These are phyloP conservation scores for Mus spicilegus DNA, from an alignment of 2,113 vertebrate genomes.

Conservation along the genomic window DNA sequence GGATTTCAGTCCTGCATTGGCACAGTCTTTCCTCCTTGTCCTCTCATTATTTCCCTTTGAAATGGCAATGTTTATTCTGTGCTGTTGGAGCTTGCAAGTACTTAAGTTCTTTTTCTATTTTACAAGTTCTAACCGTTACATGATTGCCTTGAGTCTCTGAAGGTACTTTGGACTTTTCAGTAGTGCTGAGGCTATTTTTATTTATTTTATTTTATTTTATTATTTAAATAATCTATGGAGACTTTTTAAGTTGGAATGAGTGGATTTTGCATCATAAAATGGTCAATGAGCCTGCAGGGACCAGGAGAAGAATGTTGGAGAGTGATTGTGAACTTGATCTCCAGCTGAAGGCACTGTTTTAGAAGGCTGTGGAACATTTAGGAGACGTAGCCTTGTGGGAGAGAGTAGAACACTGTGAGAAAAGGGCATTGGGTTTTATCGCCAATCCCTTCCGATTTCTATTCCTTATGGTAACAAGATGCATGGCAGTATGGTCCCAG, in stretches of 20 bases:
- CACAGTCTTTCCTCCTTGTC: neutral
- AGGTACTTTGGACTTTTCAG: neutral
- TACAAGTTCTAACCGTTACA: neutral
- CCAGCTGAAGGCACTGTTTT: neutral
- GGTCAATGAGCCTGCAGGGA: neutral
- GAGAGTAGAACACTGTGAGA: neutral
- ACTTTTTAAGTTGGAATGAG: neutral
- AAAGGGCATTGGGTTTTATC: neutral
- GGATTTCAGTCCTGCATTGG: neutral
- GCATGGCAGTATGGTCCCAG: neutral
- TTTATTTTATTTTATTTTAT: neutral
- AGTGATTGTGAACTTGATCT: neutral
- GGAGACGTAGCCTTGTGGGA: neutral
- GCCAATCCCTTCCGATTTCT: neutral
- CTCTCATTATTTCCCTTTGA: neutral
- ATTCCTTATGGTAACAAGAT: neutral
- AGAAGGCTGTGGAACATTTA: neutral
- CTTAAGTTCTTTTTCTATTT: neutral
- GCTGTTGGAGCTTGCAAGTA: neutral
- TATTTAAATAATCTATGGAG: neutral
- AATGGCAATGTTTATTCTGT: neutral
- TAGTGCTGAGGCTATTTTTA: neutral
- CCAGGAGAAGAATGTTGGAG: neutral
- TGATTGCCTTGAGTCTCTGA: neutral
- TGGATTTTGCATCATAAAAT: neutral